Base-by-base conservation (phyloP, 2,113 vertebrate genomes). In the Cavia aperea region DNA sequence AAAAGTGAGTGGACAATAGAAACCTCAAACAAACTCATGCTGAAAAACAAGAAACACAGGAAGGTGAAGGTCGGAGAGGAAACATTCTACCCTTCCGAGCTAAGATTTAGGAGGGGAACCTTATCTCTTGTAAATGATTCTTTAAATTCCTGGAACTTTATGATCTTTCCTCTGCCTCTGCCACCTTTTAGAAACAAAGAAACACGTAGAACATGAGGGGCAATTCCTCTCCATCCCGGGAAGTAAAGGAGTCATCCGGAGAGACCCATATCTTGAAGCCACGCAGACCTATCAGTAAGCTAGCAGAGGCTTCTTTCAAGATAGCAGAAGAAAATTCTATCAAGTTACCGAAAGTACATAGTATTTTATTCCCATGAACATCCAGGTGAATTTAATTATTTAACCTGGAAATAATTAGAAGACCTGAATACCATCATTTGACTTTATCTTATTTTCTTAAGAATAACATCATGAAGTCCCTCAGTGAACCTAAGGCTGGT, bases 371-470 rank as follows among this genome's bases (percentile, higher is more conserved):
- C 7, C 29, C 21, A 65, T 62, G 39, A 70, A 24, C 49, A 66
- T 72, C 62, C 21, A 84, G 60, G 65, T 93, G 81, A 85, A 72
- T 83, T 92, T 66, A 86, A 83, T 8, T 16, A 26, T 86, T 83
- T 90, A 90, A 72, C 33, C 54, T 85, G 43, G 90, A 93, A 90
- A 90, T 87, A 93, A 84, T 82, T 56, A 86, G 33, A 16, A 84
- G 95, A 86, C 72, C 11, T 82, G 33, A 21, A 14, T 49, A 93
- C 2, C n/a, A 70, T 94, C 29, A 90, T 83, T 85, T 78, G 0
- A 86, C 36, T 93, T 90, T 60, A 23, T 73, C 33, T 84, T 85
- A 81, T 33, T 51, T 84, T 81, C 39, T 88, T 31, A 77, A 31
- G 4, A 12, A 49, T 68, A 92, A 51, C 54, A 90, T 33, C 82